Evolutionary conservation across 2,113 vertebrate genomes (phyloP), one percentile per base, ranked within the genome.

Genomic region (Oreocharis arfaki): DNA sequence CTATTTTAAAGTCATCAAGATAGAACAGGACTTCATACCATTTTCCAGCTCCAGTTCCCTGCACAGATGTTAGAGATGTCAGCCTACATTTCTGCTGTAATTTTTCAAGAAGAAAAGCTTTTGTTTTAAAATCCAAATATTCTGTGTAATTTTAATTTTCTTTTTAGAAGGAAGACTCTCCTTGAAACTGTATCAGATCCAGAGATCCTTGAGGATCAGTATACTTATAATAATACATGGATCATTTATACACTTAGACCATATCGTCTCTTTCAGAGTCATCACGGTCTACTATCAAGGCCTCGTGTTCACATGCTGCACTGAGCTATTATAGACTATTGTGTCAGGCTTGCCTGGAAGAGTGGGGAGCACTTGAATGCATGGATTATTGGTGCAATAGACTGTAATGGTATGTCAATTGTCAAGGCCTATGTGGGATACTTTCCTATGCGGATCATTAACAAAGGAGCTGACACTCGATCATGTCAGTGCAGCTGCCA

Each of bases 391-490:
- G 93, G 94, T 0, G 76, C 96, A 96, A 95, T 96, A 96, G 90
- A 84, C 92, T 96, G 95, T 90, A 96, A 93, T 93, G 90, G 92
- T 92, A 89, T 94, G 92, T 94, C 96, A 96, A 92, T 97, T 96
- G 93, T 97, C 92, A 95, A 95, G 96, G 93, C 93, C 96, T 95
- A 49, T 84, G 90, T 96, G 92, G 90, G 95, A 94, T 94, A 97
- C 93, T 97, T 95, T 96, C 90, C 90, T 96, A 35, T 90, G 96
- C 28, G 76, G 95, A 95, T 96, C 96, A 97, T 97, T 97, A 96
- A 96, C 95, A 96, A 95, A 95, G 96, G 91, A 95, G 83, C 90
- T 96, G 96, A 96, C 96, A 92, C 92, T 97, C 95, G 95, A 95
- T 97, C 96, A 95, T 96, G 96, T 96, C 96, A 96, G 69, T 53